Evolutionary conservation across 2,888 invertebrate genomes (phyloP).

Genomic region (Stegophylla sp.): DNA sequence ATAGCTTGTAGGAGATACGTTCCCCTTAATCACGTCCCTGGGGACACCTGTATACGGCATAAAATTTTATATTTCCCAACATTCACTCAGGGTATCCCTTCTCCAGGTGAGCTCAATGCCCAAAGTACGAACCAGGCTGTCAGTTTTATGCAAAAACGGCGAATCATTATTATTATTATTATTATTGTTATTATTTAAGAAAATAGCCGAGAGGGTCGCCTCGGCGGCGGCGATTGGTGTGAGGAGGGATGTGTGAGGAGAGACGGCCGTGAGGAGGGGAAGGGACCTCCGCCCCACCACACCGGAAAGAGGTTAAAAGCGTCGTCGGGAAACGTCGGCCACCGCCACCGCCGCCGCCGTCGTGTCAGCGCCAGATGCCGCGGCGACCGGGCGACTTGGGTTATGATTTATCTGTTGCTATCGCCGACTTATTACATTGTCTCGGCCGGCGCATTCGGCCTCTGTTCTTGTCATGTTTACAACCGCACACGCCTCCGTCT

Average conservation of each 20-base stretch:
- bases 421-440: conserved; percentile 58
- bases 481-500: conserved; percentile 46
- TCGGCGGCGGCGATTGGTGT: background rate
- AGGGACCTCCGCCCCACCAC: background rate
- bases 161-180: too few relatives aligned
- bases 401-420: conserved; percentile 58
- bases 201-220: background rate
- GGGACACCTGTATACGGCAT: too few relatives aligned
- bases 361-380: conserved; percentile 58
- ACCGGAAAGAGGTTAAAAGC: conserved; percentile 20
- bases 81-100: too few relatives aligned
- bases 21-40: too few relatives aligned
- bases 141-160: background rate
- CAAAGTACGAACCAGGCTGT: too few relatives aligned
- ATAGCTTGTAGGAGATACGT: too few relatives aligned
- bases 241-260: background rate
- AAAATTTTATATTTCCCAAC: too few relatives aligned
- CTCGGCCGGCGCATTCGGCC: conserved; percentile 52
- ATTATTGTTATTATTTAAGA: too few relatives aligned
- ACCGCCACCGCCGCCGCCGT: conserved; percentile 35
- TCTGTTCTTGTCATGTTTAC: conserved; percentile 59
- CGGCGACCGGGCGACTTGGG: conserved; percentile 51
- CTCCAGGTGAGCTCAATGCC: too few relatives aligned
- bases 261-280: background rate
- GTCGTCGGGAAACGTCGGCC: conserved; percentile 35